These are phyloP conservation scores for Neosalanx taihuensis DNA, from an alignment of 2,797 vertebrate genomes.

Conservation along the genomic window DNA sequence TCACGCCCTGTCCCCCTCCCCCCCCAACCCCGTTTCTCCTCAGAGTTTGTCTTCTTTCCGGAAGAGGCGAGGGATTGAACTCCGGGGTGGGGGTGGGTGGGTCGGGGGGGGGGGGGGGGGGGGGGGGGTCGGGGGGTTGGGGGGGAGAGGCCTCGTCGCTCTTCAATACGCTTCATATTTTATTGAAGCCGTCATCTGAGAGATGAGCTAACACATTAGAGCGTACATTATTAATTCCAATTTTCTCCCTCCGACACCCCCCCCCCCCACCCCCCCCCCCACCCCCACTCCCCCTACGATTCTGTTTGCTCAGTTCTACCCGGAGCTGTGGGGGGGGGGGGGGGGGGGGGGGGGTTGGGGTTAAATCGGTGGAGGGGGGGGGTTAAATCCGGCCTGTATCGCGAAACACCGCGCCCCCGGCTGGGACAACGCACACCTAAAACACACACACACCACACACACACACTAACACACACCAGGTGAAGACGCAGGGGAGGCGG, in stretches of 20 bases:
- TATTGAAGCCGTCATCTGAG: slow-evolving; percentile 66
- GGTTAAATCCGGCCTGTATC: too few species aligned
- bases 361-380: too few species aligned
- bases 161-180: slow-evolving; percentile 60
- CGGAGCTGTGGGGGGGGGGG: too few species aligned
- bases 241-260: slow-evolving; percentile 52
- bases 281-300: too few species aligned
- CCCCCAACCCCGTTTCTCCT: slow-evolving; percentile 22
- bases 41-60: slow-evolving; percentile 21
- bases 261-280: too few species aligned
- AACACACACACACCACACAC: slow-evolving; percentile 22
- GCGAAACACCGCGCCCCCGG: too few species aligned
- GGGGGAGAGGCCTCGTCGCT: slow-evolving; percentile 32
- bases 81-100: not conserved
- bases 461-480: slow-evolving; percentile 1
- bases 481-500: slow-evolving; percentile 8
- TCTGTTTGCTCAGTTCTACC: slow-evolving; percentile 54
- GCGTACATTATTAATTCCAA: slow-evolving; percentile 74
- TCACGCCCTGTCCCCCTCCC: slow-evolving; percentile 26
- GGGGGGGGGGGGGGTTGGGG: too few species aligned
- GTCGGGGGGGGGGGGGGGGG: too few species aligned
- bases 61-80: not conserved
- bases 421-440: not conserved
- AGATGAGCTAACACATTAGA: slow-evolving; percentile 68
- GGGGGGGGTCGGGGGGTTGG: too few species aligned